A percentile compares a stretch with the other conserved stretches of the same genome.
Evolutionary conservation across 2,113 vertebrate genomes (phyloP).

Genomic region (Myotis lucifugus): DNA sequence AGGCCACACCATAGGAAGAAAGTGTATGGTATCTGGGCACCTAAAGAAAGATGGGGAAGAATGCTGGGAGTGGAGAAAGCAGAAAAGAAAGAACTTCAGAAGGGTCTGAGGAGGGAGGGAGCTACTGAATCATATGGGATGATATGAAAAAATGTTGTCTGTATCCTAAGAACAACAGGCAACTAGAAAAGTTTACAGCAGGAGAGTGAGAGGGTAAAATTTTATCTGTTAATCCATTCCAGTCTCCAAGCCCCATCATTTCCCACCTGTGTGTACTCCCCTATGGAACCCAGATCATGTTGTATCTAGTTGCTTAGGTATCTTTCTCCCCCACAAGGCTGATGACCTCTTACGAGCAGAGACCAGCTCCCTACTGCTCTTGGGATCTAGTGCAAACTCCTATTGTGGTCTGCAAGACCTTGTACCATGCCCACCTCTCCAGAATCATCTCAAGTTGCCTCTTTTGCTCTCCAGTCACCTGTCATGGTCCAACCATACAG

Average conservation of each 20-base stretch:
- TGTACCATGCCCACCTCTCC: neutral
- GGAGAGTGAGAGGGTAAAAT: neutral
- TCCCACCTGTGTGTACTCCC: neutral
- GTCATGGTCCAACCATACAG: neutral
- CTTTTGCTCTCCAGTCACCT: neutral
- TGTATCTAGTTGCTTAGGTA: neutral
- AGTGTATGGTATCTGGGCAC: neutral
- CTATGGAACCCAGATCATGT: neutral
- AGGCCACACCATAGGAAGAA: neutral
- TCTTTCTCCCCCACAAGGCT: neutral
- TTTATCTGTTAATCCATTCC: neutral
- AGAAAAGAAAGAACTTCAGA: neutral
- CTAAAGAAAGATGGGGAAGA: neutral
- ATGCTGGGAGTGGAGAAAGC: neutral
- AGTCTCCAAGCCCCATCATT: neutral
- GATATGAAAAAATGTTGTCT: neutral
- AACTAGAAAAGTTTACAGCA: neutral
- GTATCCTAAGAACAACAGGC: neutral
- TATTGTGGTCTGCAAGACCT: neutral
- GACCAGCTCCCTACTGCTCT: neutral
- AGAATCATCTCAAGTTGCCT: neutral
- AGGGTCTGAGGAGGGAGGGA: neutral
- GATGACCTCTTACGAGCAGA: neutral
- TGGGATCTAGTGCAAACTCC: neutral
- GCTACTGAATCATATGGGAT: neutral